These are phyloP conservation scores for Drosophila antonietae DNA, from an alignment of 2,888 invertebrate genomes.

Conservation along the genomic window DNA sequence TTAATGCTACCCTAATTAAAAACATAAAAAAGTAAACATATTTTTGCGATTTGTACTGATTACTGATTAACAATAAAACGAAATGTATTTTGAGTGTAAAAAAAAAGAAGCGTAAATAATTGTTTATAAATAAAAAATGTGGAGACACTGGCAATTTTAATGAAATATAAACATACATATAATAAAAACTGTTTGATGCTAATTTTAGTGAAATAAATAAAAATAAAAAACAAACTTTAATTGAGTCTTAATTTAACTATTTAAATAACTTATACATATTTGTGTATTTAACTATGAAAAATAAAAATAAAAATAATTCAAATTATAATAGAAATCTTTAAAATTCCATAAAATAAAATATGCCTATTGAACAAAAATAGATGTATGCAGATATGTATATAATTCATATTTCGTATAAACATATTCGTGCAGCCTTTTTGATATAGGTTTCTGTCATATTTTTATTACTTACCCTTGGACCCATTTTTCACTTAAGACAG, in stretches of 20 bases:
- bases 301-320: too few relatives aligned
- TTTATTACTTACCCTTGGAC: too few relatives aligned
- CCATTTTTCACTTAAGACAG: too few relatives aligned
- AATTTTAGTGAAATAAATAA: conserved; percentile 70
- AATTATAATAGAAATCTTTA: too few relatives aligned
- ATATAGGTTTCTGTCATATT: too few relatives aligned
- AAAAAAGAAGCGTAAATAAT: conserved; percentile 25
- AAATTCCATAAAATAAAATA: too few relatives aligned
- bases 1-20: conserved; percentile 44
- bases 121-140: conserved; percentile 30
- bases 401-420: too few relatives aligned
- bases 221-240: conserved; percentile 7
- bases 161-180: conserved; percentile 22
- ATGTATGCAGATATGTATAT: too few relatives aligned
- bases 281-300: too few relatives aligned
- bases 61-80: conserved; percentile 73
- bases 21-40: conserved; percentile 37
- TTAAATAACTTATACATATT: too few relatives aligned
- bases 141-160: conserved; percentile 45
- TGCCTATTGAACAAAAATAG: too few relatives aligned
- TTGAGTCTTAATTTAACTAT: neutral
- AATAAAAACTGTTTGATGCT: conserved; percentile 62
- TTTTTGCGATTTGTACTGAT: conserved; percentile 81
- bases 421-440: too few relatives aligned
- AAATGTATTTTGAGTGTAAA: conserved; percentile 41